phyloP scores from a whole-genome alignment of 2,888 invertebrate genomes.

The Agriopis marginaria region DNA sequence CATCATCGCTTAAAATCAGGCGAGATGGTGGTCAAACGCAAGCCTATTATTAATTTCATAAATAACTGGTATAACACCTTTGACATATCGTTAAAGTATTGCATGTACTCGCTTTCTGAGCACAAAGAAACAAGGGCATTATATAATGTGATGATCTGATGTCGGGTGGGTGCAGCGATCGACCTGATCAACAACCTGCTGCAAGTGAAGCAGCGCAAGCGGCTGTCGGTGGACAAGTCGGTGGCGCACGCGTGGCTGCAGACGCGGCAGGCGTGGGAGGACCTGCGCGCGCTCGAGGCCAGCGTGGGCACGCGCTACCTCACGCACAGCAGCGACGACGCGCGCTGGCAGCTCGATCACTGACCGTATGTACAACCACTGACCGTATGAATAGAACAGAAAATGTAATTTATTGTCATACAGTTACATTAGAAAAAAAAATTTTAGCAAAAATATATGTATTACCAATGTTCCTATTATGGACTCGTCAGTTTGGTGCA shows the following conservation, averaged over 20 bases:
- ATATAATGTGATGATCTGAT: background rate
- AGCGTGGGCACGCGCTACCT: conserved; percentile 74
- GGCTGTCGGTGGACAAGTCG: conserved; percentile 98
- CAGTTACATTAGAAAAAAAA: no score
- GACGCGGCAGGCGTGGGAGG: conserved; percentile 98
- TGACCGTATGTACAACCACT: conserved; percentile 56
- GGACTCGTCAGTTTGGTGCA: no score
- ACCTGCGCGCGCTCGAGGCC: conserved; percentile 94
- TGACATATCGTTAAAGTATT: background rate
- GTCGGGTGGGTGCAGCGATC: conserved; percentile 89
- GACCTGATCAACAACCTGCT: conserved; percentile 98
- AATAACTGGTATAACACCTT: background rate
- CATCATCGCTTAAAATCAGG: no score
- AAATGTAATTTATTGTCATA: no score
- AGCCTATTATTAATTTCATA: no score
- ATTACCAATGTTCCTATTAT: no score
- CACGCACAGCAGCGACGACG: conserved; percentile 77
- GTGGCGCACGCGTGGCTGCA: conserved; percentile 98
- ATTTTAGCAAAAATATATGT: no score
- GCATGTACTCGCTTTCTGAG: background rate
- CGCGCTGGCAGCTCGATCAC: conserved; percentile 54
- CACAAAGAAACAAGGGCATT: background rate
- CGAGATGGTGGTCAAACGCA: no score
- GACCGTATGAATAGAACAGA: no score
- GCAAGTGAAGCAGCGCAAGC: conserved; percentile 98